Conservation (phyloP, 2,888 invertebrate genomes). For the Helicoverpa assulta region DNA sequence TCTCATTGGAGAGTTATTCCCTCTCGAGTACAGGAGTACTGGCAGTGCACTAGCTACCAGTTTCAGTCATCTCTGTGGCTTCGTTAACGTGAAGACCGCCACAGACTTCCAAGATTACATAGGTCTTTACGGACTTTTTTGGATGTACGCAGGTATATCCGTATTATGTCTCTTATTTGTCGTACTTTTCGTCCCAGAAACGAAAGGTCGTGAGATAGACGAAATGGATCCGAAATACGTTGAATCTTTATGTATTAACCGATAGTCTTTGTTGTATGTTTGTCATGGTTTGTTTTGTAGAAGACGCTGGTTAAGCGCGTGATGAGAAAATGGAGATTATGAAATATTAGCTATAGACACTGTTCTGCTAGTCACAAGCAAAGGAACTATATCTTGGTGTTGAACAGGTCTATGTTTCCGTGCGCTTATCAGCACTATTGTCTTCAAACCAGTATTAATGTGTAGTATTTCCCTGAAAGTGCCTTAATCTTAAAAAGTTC, state of each 20-base stretch:
- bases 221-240: slow-evolving; percentile 95
- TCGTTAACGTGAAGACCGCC: slow-evolving; percentile 95
- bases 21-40: slow-evolving; percentile 92
- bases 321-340: slow-evolving; percentile 24
- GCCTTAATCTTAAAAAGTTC: slow-evolving; percentile 68
- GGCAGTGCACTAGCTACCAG: slow-evolving; percentile 94
- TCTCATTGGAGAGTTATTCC: slow-evolving; percentile 93
- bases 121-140: slow-evolving; percentile 95
- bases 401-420: slow-evolving; percentile 29
- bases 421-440: slow-evolving; percentile 47
- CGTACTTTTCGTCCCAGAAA: slow-evolving; percentile 96
- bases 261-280: slow-evolving; percentile 74
- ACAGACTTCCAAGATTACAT: slow-evolving; percentile 94
- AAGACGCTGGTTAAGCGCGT: slow-evolving; percentile 52
- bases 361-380: slow-evolving; percentile 60
- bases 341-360: slow-evolving; percentile 19
- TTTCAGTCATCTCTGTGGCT: slow-evolving; percentile 96
- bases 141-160: slow-evolving; percentile 95
- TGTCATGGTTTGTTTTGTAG: slow-evolving; percentile 42
- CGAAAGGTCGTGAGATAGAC: slow-evolving; percentile 96
- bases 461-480: slow-evolving; percentile 60
- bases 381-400: slow-evolving; percentile 47
- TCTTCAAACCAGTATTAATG: slow-evolving; percentile 67
- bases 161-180: slow-evolving; percentile 95
- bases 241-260: slow-evolving; percentile 89